Evolutionary conservation across 2,888 invertebrate genomes (phyloP), one percentile per base, ranked within the genome.

Genomic region (Netelia virgata): DNA sequence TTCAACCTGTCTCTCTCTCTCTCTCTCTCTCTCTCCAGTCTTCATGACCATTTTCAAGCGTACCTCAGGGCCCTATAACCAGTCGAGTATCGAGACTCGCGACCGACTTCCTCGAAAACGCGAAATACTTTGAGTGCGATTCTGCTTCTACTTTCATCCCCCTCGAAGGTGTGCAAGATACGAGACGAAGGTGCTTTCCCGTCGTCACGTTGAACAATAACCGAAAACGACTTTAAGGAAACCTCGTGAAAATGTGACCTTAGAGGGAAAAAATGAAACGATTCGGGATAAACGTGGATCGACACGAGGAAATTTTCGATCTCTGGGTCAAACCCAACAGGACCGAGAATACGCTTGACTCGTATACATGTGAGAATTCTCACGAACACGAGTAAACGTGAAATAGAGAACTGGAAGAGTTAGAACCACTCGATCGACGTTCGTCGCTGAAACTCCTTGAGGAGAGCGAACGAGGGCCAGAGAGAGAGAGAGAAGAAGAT

Each of bases 1-100:
- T 36, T 36, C 43, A 59, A 47, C 61, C 72, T 68, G 57, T 23
- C 23, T 3, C 28, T 68, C 43, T 68, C 59, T 68, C 72, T 68
- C 63, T 23, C 23, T 3, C 28, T 68, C 59, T 73, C 72, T 73
- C 63, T 59, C 73, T n/a, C 63, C 50, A 72, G 47, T 55, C 81
- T 77, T 72, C 23, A 73, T 63, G 16, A 66, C 36, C 73, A 73
- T 77, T 81, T 73, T 73, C 76, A 55, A 77, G 50, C 61, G 59
- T 59, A 68, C 72, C 81, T 69, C 63, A 16, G 73, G 63, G 73
- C 55, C 76, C 81, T 57, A 80, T 76, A 80, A 81, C 73, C 63
- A 20, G 41, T 53, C 16, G 16, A 69, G 63, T 68, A 64, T 77
- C 68, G 68, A 77, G 68, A 80, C 28, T 72, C 47, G 50, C 18